Conservation (phyloP, 1,140 invertebrate species). For the Lordiphosa collinella region DNA sequence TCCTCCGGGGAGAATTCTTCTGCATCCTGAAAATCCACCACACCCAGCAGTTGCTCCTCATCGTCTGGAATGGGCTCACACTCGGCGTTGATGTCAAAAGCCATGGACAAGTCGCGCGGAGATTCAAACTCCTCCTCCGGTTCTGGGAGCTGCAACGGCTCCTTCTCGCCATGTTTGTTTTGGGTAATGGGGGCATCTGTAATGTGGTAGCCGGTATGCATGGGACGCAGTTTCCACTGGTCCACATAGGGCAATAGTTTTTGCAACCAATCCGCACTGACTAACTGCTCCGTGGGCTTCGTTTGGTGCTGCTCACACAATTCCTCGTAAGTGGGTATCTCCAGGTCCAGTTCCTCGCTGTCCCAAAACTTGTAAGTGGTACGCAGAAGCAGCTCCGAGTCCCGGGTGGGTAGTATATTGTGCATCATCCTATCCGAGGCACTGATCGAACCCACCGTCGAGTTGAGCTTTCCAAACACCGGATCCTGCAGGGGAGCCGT, state of each 20-base stretch:
- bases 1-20: constrained; percentile 71
- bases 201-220: constrained; percentile 68
- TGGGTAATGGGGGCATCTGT: constrained; percentile 62
- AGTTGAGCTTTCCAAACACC: constrained; percentile 75
- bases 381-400: constrained; percentile 59
- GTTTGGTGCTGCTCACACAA: not conserved
- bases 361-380: constrained; percentile 69
- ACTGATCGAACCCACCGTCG: constrained; percentile 72
- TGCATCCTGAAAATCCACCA: constrained; percentile 58
- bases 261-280: constrained; percentile 34
- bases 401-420: constrained; percentile 63
- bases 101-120: constrained; percentile 57
- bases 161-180: constrained; percentile 15
- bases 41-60: constrained; percentile 32
- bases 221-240: constrained; percentile 46
- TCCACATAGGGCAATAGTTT: constrained; percentile 41
- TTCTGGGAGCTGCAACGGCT: not conserved
- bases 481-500: constrained; percentile 72
- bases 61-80: constrained; percentile 69
- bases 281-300: constrained; percentile 2
- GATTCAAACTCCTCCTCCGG: constrained; percentile 12
- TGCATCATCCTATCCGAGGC: constrained; percentile 75
- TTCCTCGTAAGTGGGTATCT: constrained; percentile 34
- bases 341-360: constrained; percentile 6
- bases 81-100: constrained; percentile 75